phyloP scores from a whole-genome alignment of 2,113 vertebrate genomes.

The Brienomyrus longianalis region DNA sequence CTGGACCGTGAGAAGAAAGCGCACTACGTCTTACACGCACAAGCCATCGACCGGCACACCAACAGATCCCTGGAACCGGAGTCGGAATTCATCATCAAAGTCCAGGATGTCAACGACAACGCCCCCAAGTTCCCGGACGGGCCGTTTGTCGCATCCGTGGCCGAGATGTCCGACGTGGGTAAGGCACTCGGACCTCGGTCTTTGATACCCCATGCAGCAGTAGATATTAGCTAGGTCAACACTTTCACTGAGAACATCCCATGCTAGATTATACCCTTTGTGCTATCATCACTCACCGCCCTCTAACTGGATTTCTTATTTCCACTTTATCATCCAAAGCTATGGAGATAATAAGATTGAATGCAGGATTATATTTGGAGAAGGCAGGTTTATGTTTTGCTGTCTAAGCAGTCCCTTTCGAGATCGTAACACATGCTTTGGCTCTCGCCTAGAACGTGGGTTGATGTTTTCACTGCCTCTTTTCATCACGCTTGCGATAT shows the following conservation, averaged over 20 bases:
- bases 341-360: slow-evolving; percentile 11
- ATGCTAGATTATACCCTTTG: slow-evolving; percentile 11
- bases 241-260: slow-evolving; percentile 23
- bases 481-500: not conserved
- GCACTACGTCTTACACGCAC: slow-evolving; percentile 93
- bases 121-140: slow-evolving; percentile 91
- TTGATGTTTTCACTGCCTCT: not conserved
- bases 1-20: slow-evolving; percentile 89
- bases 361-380: slow-evolving; percentile 1
- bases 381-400: slow-evolving; percentile 9
- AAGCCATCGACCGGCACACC: slow-evolving; percentile 85
- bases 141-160: slow-evolving; percentile 82
- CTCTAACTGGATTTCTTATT: slow-evolving; percentile 1
- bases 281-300: not conserved
- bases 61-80: slow-evolving; percentile 89
- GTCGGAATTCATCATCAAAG: slow-evolving; percentile 98
- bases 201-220: not conserved
- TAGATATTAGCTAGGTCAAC: slow-evolving; percentile 31
- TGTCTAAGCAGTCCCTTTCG: not conserved
- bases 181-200: slow-evolving; percentile 47
- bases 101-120: slow-evolving; percentile 97
- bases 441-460: not conserved
- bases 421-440: not conserved
- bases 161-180: slow-evolving; percentile 98
- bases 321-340: not conserved